These are phyloP conservation scores for Cottus gobio DNA, from an alignment of 2,113 vertebrate species.

Conservation along the genomic window DNA sequence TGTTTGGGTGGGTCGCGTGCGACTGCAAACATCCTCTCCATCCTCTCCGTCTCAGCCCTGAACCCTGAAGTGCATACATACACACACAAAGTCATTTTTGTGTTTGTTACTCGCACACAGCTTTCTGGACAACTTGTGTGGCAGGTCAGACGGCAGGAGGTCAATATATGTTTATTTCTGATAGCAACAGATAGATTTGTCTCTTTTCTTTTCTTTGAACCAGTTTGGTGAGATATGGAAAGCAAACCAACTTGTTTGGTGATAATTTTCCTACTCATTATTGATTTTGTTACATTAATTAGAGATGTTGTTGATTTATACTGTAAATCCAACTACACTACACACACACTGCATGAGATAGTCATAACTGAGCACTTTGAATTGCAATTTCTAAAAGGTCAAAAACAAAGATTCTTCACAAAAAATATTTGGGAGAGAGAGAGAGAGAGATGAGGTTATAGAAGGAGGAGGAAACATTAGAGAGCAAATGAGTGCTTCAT, in stretches of 20 bases:
- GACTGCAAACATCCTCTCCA: slow-evolving; percentile 52
- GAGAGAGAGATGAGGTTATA: slow-evolving; percentile 23
- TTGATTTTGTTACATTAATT: too few species aligned
- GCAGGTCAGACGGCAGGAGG: not conserved
- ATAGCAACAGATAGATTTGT: not conserved
- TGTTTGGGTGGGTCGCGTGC: slow-evolving; percentile 66
- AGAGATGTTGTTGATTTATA: too few species aligned
- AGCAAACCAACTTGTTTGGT: not conserved
- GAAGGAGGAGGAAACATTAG: slow-evolving; percentile 54
- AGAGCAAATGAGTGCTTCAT: slow-evolving; percentile 56
- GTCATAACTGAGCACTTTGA: not conserved
- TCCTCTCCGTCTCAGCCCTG: slow-evolving; percentile 53
- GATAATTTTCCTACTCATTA: not conserved
- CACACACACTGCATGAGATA: not conserved
- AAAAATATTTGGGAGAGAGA: slow-evolving; percentile 11
- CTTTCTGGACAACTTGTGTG: not conserved
- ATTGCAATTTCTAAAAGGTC: slow-evolving; percentile 7
- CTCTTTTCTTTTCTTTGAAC: not conserved
- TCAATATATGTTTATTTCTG: not conserved
- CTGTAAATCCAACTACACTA: not conserved
- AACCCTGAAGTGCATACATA: slow-evolving; percentile 30
- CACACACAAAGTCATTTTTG: slow-evolving; percentile 4
- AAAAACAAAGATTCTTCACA: slow-evolving; percentile 12
- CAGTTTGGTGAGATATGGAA: not conserved
- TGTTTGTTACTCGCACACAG: not conserved